Evolutionary conservation across 2,797 vertebrate genomes (phyloP).

Genomic region (Sphenodon punctatus): DNA sequence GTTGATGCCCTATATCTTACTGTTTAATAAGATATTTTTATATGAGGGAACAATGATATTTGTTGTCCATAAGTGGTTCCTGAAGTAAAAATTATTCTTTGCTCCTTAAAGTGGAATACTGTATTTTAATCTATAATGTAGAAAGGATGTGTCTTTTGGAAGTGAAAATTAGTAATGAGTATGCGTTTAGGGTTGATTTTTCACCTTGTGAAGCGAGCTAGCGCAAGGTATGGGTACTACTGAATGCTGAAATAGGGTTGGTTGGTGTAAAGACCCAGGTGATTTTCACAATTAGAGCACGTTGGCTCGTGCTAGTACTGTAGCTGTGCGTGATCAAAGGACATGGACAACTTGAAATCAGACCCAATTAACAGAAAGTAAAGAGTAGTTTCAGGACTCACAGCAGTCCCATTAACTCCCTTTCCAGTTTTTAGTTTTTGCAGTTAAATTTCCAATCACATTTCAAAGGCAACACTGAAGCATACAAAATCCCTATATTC

Average conservation of each 20-base stretch:
- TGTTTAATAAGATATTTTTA: too few relatives aligned
- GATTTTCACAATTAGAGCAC: not conserved
- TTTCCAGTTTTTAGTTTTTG: not conserved
- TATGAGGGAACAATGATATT: too few relatives aligned
- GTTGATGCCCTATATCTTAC: too few relatives aligned
- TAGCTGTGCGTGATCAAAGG: not conserved
- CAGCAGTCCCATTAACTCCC: not conserved
- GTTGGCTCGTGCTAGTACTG: not conserved
- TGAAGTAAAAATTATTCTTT: rapidly evolving
- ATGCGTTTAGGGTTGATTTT: rapidly evolving
- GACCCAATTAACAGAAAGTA: not conserved
- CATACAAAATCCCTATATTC: too few relatives aligned
- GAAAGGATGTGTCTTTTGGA: rapidly evolving
- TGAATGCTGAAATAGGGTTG: not conserved
- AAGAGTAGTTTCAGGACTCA: not conserved
- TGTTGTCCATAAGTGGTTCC: too few relatives aligned
- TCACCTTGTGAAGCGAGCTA: not conserved
- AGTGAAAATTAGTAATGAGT: not conserved
- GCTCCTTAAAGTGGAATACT: rapidly evolving
- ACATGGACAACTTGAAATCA: not conserved
- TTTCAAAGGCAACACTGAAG: too few relatives aligned
- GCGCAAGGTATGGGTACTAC: not conserved
- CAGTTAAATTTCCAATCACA: too few relatives aligned
- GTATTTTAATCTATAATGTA: not conserved
- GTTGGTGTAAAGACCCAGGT: not conserved